These are phyloP conservation scores for Drosophila leontia DNA, from an alignment of 1,140 invertebrate genomes.

Conservation along the genomic window DNA sequence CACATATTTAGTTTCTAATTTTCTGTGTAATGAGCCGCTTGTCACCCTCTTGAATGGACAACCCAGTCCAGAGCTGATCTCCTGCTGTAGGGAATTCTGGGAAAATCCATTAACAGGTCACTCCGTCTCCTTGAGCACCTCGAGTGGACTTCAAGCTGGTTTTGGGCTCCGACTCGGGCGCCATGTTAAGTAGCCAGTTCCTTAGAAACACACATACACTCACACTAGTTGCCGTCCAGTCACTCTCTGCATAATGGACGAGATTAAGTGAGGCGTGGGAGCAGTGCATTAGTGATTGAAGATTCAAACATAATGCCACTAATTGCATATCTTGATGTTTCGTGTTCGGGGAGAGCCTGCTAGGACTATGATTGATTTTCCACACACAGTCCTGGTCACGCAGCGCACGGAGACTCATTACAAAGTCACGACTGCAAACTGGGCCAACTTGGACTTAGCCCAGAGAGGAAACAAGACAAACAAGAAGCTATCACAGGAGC, in stretches of 20 bases:
- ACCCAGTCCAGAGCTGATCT: background rate
- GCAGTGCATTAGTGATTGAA: conserved; percentile 56
- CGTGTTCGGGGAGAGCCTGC: conserved; percentile 44
- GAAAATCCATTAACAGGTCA: conserved; percentile 41
- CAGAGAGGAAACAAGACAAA: conserved; percentile 37
- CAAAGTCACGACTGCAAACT: conserved; percentile 73
- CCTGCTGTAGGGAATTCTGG: conserved; percentile 2
- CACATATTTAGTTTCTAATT: background rate
- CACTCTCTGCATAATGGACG: conserved; percentile 61
- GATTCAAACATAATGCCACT: conserved; percentile 73
- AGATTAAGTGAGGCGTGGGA: conserved; percentile 61
- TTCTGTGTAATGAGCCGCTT: background rate
- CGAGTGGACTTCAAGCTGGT: conserved; percentile 21
- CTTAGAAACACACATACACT: conserved; percentile 28
- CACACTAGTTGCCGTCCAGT: background rate
- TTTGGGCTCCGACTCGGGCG: background rate
- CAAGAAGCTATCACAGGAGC: conserved; percentile 17
- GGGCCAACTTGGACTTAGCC: conserved; percentile 66
- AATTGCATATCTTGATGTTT: conserved; percentile 72
- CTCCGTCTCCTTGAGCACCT: conserved; percentile 19
- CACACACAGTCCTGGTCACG: conserved; percentile 9
- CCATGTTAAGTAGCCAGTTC: conserved; percentile 60
- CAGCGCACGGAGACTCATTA: conserved; percentile 57
- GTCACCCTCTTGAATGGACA: background rate
- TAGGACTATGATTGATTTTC: conserved; percentile 61